Evolutionary conservation across 1,140 invertebrate species (phyloP), one percentile per base, ranked within the genome.

Genomic region (Sitobion miscanthi): DNA sequence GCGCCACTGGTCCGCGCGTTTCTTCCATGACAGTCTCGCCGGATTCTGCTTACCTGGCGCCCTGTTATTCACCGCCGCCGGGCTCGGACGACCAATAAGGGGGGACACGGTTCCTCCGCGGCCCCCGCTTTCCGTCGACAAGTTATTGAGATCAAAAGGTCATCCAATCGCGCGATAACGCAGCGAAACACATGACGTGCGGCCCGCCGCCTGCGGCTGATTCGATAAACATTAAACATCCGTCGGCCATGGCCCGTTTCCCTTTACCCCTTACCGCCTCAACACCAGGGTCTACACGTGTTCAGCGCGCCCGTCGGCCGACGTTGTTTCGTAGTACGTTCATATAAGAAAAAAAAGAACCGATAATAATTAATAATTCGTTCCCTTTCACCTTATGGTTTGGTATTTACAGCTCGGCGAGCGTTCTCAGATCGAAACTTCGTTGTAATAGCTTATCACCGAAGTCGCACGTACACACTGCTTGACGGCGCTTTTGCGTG

Each of bases 81-180:
- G 14, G 30, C 30, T 69, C 4, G 54, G 17, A 23, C 38, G 14
- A 62, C 52, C 57, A 91, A 21, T 57, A 62, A 42, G 8, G 4
- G 3, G 5, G 14, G 30, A 4, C 11, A 11, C 4, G 30, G 30
- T 21, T 17, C 6, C n/a, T 9, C 35, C 38, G 38, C 20, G 38
- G 21, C 38, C 38, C 38, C 14, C 11, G 4, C 23, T 25, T 30
- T 4, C 1, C 42, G 4, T 45, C 38, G 23, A 21, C 30, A 45
- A 30, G 45, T 90, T 62, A 92, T 49, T 91, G 9, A 14, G 77
- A 92, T 35, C 47, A 92, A 42, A 92, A 92, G 91, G 91, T 92
- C 91, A 92, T 35, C 47, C n/a, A 54, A 92, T 92, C 91, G 0
- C 17, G 62, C n/a, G 35, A 20, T 47, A 49, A 49, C 86, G 30